phyloP scores from a whole-genome alignment of 1,140 invertebrate species.

The Wiebesia pumilae region DNA sequence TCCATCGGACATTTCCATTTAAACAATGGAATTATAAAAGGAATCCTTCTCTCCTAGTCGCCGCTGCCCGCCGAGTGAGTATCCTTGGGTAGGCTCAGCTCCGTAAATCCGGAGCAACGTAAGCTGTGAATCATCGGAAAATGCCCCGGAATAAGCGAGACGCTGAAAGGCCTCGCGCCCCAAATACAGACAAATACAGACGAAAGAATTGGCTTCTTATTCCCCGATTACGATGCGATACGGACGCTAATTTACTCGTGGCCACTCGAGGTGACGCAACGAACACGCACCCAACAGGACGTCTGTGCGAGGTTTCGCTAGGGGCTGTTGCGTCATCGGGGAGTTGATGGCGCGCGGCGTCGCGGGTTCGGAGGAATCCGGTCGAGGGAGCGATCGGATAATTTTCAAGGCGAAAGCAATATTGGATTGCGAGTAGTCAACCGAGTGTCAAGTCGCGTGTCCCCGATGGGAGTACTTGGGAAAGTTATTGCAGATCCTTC shows the following conservation, averaged over 20 bases:
- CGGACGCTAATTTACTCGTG: not conserved
- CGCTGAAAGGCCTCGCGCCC: not conserved
- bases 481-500: not conserved
- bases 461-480: not conserved
- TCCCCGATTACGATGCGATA: not conserved
- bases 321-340: no score
- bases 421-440: not conserved
- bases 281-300: not conserved
- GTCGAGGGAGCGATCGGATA: not conserved
- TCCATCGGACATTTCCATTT: not conserved
- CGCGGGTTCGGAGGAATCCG: not conserved
- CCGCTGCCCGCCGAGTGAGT: no score
- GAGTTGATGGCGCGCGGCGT: not conserved
- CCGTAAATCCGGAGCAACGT: not conserved
- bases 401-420: not conserved
- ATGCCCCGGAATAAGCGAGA: not conserved
- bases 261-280: not conserved
- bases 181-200: not conserved
- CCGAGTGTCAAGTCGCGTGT: not conserved
- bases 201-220: no score
- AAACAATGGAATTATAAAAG: not conserved
- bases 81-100: no score
- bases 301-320: no score
- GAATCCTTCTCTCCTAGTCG: not conserved
- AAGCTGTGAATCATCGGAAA: not conserved